Evolutionary conservation across 2,797 vertebrate species (phyloP).

Genomic region (Heterohyrax brucei): DNA sequence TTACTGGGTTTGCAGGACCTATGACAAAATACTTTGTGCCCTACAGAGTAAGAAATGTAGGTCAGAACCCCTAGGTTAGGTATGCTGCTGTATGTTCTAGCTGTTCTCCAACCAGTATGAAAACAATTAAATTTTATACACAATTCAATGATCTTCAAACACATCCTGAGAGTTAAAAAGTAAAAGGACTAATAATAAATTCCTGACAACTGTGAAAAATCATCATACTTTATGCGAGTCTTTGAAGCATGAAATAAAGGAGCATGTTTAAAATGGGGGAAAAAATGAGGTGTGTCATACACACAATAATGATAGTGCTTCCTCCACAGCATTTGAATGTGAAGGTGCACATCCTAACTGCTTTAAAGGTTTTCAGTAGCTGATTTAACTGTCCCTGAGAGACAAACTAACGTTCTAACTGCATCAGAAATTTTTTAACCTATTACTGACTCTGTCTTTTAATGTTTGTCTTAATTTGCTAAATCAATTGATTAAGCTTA

Average conservation of each 20-base stretch:
- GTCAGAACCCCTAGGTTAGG: conserved; percentile 79
- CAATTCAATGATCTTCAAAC: conserved; percentile 81
- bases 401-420: not conserved
- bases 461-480: conserved; percentile 59
- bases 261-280: not conserved
- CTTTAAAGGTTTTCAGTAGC: conserved; percentile 7
- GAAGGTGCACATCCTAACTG: not conserved
- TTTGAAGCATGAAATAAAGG: conserved; percentile 71
- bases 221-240: not conserved
- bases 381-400: conserved; percentile 36
- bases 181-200: conserved; percentile 66
- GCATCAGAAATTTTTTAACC: not conserved
- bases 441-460: not conserved
- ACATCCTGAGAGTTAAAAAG: conserved; percentile 52
- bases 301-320: not conserved
- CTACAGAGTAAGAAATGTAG: conserved; percentile 81
- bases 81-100: conserved; percentile 73
- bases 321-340: not conserved
- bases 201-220: conserved; percentile 67
- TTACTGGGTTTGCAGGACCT: conserved; percentile 58
- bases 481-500: conserved; percentile 69
- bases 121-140: conserved; percentile 79
- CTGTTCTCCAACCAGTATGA: conserved; percentile 71
- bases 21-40: conserved; percentile 79
- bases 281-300: not conserved